These are phyloP conservation scores for Staurois parvus DNA, from an alignment of 2,797 vertebrate species.

Conservation along the genomic window DNA sequence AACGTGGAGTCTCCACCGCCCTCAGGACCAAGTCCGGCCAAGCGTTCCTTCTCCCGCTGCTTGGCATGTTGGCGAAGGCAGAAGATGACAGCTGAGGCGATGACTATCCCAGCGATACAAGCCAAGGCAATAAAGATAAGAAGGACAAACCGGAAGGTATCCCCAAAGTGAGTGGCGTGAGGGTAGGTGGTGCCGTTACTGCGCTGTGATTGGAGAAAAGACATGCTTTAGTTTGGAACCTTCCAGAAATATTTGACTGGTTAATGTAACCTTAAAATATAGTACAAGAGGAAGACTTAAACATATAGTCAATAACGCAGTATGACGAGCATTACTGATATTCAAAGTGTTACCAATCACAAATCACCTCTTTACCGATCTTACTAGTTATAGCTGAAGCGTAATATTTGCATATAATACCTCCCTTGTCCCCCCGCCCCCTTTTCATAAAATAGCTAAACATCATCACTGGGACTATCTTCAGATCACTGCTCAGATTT, in stretches of 20 bases:
- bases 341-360: too few species aligned
- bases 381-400: too few species aligned
- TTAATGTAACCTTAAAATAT: too few species aligned
- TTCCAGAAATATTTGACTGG: background rate
- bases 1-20: conserved; percentile 90
- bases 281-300: too few species aligned
- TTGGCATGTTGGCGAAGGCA: conserved; percentile 87
- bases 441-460: too few species aligned
- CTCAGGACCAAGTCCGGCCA: conserved; percentile 89
- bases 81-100: conserved; percentile 81
- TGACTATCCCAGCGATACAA: conserved; percentile 85
- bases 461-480: too few species aligned
- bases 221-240: background rate
- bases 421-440: too few species aligned
- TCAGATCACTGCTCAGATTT: too few species aligned
- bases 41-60: conserved; percentile 87
- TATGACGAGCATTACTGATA: too few species aligned
- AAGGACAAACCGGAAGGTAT: conserved; percentile 85
- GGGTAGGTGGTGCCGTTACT: conserved; percentile 80
- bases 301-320: too few species aligned
- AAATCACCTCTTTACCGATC: too few species aligned
- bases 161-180: conserved; percentile 76
- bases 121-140: conserved; percentile 91
- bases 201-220: conserved; percentile 76
- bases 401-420: too few species aligned